phyloP scores from a whole-genome alignment of 2,113 vertebrate species.

The Rynchops niger region DNA sequence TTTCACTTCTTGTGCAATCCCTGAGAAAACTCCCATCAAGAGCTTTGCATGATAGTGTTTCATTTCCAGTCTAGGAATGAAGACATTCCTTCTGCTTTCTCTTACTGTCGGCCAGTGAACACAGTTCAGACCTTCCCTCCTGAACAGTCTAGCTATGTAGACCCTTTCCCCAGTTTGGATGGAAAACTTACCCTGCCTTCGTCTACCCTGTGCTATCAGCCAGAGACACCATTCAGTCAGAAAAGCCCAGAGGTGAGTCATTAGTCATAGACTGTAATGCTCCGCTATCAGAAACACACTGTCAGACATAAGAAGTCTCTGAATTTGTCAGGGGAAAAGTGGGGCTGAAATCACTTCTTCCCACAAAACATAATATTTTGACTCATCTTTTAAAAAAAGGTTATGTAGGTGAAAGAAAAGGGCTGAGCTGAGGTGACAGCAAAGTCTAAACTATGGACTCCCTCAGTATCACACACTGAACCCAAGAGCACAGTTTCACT shows the following conservation, averaged over 20 bases:
- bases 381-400: background rate
- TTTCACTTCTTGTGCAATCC: background rate
- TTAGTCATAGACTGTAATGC: background rate
- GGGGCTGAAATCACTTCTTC: background rate
- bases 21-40: background rate
- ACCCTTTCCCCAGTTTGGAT: fast-evolving
- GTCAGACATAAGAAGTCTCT: background rate
- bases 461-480: background rate
- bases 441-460: background rate
- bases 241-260: background rate
- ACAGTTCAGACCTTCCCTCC: background rate
- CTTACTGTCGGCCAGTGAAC: background rate
- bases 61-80: background rate
- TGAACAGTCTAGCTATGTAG: background rate
- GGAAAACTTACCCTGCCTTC: background rate
- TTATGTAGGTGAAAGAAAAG: background rate
- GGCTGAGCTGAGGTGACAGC: background rate
- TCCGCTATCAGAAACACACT: background rate
- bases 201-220: background rate
- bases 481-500: background rate
- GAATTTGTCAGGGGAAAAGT: background rate
- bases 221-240: background rate
- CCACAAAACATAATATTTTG: background rate
- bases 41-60: background rate
- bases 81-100: background rate